Evolutionary conservation across 2,888 invertebrate genomes (phyloP).

Genomic region (Junonia oenone): DNA sequence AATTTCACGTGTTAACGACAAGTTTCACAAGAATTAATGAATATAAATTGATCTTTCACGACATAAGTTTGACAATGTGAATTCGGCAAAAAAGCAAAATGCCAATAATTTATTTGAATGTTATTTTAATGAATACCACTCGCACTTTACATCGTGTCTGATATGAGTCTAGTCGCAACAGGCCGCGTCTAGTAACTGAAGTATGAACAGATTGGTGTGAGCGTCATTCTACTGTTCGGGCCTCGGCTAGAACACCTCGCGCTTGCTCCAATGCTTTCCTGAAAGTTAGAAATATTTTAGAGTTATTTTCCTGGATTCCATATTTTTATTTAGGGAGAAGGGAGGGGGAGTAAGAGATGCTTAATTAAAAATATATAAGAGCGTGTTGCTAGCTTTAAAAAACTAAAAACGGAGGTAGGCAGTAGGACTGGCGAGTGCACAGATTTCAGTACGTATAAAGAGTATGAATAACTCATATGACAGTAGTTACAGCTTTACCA

Average conservation of each 20-base stretch:
- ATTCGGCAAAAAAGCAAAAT: not conserved
- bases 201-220: not conserved
- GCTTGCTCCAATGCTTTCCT: slow-evolving; percentile 69
- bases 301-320: no score
- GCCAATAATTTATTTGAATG: not conserved
- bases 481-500: no score
- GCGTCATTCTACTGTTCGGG: slow-evolving; percentile 49
- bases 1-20: not conserved
- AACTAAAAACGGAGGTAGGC: no score
- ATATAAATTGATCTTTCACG: no score
- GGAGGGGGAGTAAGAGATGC: no score
- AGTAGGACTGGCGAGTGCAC: no score
- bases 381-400: no score
- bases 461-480: no score
- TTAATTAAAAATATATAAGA: no score
- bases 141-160: slow-evolving; percentile 7
- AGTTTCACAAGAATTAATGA: not conserved
- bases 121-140: slow-evolving; percentile 7
- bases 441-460: no score
- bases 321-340: not conserved
- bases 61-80: no score
- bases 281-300: slow-evolving; percentile 16
- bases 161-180: slow-evolving; percentile 1
- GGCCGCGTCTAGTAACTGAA: not conserved
- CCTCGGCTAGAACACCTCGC: slow-evolving; percentile 55